These are phyloP conservation scores for Tachina grossa DNA, from an alignment of 2,888 invertebrate species.

Conservation along the genomic window DNA sequence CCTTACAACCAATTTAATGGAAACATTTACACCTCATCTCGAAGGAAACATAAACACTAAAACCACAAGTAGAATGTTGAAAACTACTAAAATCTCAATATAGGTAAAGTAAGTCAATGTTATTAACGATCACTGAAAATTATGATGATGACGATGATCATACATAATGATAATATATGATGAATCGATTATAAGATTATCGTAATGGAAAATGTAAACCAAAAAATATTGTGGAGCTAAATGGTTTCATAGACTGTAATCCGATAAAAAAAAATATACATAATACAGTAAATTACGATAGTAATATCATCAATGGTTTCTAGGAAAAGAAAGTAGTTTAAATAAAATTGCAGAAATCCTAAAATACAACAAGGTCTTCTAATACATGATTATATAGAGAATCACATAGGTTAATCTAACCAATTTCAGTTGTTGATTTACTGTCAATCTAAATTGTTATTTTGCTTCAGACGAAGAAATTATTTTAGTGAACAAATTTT, in stretches of 20 bases:
- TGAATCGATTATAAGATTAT: slow-evolving; percentile 50
- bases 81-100: slow-evolving; percentile 18
- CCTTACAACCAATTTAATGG: slow-evolving; percentile 66
- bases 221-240: slow-evolving; percentile 25
- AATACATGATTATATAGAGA: too few relatives aligned
- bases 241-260: slow-evolving; percentile 6
- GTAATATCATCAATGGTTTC: slow-evolving; percentile 1
- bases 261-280: neutral
- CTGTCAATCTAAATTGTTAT: too few relatives aligned
- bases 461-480: too few relatives aligned
- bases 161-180: slow-evolving; percentile 35
- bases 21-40: slow-evolving; percentile 70
- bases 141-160: slow-evolving; percentile 15
- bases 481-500: too few relatives aligned
- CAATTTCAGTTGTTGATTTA: too few relatives aligned
- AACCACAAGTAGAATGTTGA: slow-evolving; percentile 21
- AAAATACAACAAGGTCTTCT: neutral
- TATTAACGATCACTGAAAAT: slow-evolving; percentile 4
- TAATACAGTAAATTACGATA: neutral
- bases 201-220: slow-evolving; percentile 8
- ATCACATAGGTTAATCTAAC: too few relatives aligned
- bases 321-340: neutral
- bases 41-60: slow-evolving; percentile 25
- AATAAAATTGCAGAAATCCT: neutral
- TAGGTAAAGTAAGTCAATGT: slow-evolving; percentile 52